These are phyloP conservation scores for Pristionchus fissidentatus DNA, from an alignment of 2,888 invertebrate species.

Conservation along the genomic window DNA sequence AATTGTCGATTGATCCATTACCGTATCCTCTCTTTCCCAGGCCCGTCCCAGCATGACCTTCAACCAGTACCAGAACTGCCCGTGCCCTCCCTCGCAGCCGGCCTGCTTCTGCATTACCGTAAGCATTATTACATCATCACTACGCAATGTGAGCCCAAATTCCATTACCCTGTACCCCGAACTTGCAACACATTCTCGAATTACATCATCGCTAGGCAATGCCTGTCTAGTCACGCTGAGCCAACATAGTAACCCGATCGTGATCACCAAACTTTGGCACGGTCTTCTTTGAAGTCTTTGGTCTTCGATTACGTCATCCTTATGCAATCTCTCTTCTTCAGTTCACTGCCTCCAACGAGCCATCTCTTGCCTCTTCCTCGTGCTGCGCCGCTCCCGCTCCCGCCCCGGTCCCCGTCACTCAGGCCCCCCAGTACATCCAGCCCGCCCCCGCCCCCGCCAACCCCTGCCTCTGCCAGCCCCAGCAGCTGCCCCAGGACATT, in stretches of 20 bases:
- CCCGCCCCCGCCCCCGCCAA: constrained; percentile 41
- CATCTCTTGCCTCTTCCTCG: constrained; percentile 61
- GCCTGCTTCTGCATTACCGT: constrained; percentile 62
- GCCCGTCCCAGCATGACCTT: constrained; percentile 55
- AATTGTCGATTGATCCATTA: background rate
- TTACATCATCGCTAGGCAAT: too few relatives aligned
- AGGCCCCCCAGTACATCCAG: constrained; percentile 49
- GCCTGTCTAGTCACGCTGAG: too few relatives aligned
- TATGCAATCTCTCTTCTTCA: too few relatives aligned
- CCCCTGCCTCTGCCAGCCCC: constrained; percentile 48
- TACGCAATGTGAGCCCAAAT: too few relatives aligned
- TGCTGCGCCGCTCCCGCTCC: constrained; percentile 59
- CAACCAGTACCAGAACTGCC: constrained; percentile 66
- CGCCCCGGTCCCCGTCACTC: constrained; percentile 38
- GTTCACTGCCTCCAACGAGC: constrained; percentile 50
- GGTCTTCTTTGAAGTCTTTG: background rate
- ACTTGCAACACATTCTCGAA: too few relatives aligned
- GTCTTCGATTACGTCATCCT: too few relatives aligned
- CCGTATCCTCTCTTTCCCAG: constrained; percentile 10
- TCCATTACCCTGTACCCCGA: too few relatives aligned
- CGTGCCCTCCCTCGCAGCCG: constrained; percentile 66
- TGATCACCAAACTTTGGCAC: background rate
- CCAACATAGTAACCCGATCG: too few relatives aligned
- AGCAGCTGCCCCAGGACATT: constrained; percentile 41
- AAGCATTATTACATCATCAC: too few relatives aligned